A percentile compares a stretch with the other conserved stretches of the same genome.
These are phyloP conservation scores for Acrocyrtus sp. DNA, from an alignment of 2,888 invertebrate genomes.

Conservation along the genomic window DNA sequence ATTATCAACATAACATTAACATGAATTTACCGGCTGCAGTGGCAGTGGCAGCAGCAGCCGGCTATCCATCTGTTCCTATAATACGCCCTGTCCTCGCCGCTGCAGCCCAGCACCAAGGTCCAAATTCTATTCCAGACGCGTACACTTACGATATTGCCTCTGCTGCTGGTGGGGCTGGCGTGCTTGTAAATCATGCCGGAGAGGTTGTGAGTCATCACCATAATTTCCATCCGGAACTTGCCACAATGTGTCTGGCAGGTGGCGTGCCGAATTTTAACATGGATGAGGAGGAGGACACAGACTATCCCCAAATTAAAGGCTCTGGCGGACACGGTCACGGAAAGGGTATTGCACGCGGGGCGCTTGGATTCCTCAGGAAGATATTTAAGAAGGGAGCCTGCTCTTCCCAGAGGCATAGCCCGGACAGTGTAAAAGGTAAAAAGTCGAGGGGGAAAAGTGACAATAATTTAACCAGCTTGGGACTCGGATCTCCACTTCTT, in stretches of 20 bases:
- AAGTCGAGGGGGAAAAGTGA: constrained; percentile 43
- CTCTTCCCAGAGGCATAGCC: constrained; percentile 48
- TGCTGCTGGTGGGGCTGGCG: too few species aligned
- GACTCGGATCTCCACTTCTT: constrained; percentile 34
- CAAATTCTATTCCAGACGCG: constrained; percentile 39
- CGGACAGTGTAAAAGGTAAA: constrained; percentile 45
- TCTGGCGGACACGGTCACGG: constrained; percentile 11
- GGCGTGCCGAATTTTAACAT: constrained; percentile 22
- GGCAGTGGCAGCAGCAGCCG: constrained; percentile 5
- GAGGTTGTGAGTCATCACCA: constrained; percentile 19
- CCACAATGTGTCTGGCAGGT: constrained; percentile 36
- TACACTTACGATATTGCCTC: constrained; percentile 37
- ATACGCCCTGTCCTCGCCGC: constrained; percentile 35
- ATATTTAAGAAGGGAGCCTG: constrained; percentile 61
- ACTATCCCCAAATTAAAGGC: constrained; percentile 33
- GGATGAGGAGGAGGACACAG: constrained; percentile 26
- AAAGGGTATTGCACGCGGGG: constrained; percentile 58
- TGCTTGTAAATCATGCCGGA: constrained; percentile 33
- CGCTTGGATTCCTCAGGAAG: constrained; percentile 61
- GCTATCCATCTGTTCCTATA: constrained; percentile 34
- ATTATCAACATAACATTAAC: constrained; percentile 49
- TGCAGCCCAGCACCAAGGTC: constrained; percentile 21
- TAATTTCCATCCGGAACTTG: constrained; percentile 11
- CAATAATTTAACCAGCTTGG: constrained; percentile 44
- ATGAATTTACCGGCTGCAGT: constrained; percentile 53